phyloP scores from a whole-genome alignment of 2,113 vertebrate species.

The Pollimyrus isidori region DNA sequence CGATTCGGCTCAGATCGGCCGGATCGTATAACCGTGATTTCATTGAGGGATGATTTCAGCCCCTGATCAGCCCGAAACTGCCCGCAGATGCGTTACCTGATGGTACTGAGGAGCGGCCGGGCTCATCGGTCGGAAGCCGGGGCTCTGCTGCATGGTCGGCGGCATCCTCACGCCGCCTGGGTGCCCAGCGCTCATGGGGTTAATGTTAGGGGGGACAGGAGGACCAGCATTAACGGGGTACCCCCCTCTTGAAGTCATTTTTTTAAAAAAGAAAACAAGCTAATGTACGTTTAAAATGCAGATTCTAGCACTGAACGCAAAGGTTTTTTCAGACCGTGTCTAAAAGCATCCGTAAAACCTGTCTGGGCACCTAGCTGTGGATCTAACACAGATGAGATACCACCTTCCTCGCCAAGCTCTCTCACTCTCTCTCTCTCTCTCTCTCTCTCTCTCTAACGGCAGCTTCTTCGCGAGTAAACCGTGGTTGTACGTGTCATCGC shows the following conservation, averaged over 20 bases:
- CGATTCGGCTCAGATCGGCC: not conserved
- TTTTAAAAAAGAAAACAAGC: conserved; percentile 29
- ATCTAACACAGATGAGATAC: not conserved
- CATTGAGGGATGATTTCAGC: not conserved
- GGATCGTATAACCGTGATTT: not conserved
- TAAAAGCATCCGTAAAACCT: not conserved
- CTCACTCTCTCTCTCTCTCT: not conserved
- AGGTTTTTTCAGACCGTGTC: not conserved
- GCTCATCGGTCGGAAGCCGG: conserved; percentile 52
- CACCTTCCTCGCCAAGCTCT: not conserved
- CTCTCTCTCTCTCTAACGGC: not conserved
- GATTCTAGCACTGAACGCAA: conserved; percentile 9
- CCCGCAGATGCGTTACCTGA: conserved; percentile 41
- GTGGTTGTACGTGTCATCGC: conserved; percentile 29
- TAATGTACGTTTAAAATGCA: conserved; percentile 14
- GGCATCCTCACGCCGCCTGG: conserved; percentile 53
- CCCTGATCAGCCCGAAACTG: not conserved
- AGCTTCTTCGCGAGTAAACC: conserved; percentile 18
- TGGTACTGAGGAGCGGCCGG: conserved; percentile 48
- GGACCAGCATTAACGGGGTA: conserved; percentile 40
- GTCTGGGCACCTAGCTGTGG: not conserved
- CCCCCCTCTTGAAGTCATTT: conserved; percentile 55
- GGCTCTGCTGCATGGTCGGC: conserved; percentile 46
- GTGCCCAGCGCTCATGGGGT: conserved; percentile 49
- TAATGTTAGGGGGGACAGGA: conserved; percentile 50